phyloP scores from a whole-genome alignment of 2,113 vertebrate genomes.

The Platysternon megacephalum region DNA sequence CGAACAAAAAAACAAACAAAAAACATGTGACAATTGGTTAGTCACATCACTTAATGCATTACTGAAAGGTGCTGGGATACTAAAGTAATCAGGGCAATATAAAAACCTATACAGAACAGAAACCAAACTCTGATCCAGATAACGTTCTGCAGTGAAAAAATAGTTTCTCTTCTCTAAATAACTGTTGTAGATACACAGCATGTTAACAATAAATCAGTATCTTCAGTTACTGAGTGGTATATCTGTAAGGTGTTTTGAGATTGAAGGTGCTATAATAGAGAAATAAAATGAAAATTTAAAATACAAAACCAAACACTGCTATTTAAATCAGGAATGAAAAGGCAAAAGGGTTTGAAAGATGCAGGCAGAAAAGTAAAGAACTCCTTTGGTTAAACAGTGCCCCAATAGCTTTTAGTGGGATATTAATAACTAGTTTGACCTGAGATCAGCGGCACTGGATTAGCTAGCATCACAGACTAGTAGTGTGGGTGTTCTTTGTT shows the following conservation, averaged over 20 bases:
- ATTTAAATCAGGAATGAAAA: neutral
- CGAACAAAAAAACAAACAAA: neutral
- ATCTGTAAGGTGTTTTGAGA: neutral
- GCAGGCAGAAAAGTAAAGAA: neutral
- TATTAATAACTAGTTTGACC: neutral
- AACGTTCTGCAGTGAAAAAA: neutral
- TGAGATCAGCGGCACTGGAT: neutral
- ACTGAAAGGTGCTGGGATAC: neutral
- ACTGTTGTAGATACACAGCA: neutral
- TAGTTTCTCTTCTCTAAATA: neutral
- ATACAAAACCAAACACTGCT: neutral
- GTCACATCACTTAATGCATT: neutral
- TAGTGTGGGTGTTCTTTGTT: neutral
- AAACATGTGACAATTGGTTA: neutral
- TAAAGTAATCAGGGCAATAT: neutral
- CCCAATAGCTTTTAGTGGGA: neutral
- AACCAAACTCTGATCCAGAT: neutral
- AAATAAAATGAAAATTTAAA: conserved; percentile 3
- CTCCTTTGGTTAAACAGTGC: neutral
- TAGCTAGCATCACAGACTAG: neutral
- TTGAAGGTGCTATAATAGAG: neutral
- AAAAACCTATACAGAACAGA: neutral
- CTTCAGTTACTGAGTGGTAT: neutral
- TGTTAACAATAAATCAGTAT: neutral
- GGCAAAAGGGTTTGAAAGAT: neutral